Conservation (phyloP, 2,888 invertebrate genomes). For the Thecocarcelia acutangulata region DNA sequence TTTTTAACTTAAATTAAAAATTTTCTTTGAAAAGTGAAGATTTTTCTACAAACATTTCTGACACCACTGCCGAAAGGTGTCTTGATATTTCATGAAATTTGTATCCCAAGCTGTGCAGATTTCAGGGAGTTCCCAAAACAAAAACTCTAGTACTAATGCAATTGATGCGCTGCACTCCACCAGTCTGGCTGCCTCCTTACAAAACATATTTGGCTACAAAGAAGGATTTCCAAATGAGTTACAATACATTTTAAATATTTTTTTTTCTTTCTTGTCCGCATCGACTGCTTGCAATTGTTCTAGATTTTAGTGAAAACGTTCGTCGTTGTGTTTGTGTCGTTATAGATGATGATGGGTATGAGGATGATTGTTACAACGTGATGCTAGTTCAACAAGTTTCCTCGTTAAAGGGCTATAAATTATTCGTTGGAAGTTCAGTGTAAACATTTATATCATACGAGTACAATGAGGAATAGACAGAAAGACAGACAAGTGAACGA, state of each 20-base stretch:
- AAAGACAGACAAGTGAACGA: not conserved
- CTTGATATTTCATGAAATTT: too few relatives aligned
- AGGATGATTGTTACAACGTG: constrained; percentile 47
- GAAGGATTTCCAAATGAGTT: constrained; percentile 35
- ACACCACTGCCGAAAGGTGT: too few relatives aligned
- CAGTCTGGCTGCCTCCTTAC: not conserved
- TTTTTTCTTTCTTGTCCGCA: constrained; percentile 18
- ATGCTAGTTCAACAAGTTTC: constrained; percentile 64
- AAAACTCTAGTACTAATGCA: constrained; percentile 6
- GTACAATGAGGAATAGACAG: not conserved
- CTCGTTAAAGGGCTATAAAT: constrained; percentile 63
- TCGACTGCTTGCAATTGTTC: constrained; percentile 41
- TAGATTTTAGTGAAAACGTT: constrained; percentile 18
- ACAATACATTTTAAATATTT: constrained; percentile 25
- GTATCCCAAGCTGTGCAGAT: too few relatives aligned
- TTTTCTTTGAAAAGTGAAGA: too few relatives aligned
- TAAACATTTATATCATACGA: constrained; percentile 57
- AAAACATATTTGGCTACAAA: not conserved
- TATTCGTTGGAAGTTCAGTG: constrained; percentile 48
- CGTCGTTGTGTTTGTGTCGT: constrained; percentile 5
- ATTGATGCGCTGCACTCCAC: constrained; percentile 4
- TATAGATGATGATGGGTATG: constrained; percentile 34
- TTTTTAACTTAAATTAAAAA: too few relatives aligned
- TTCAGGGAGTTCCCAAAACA: too few relatives aligned
- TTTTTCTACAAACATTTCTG: too few relatives aligned